A percentile compares a stretch with the other conserved stretches of the same genome.
These are phyloP conservation scores for Drosophila kambysellisi DNA, from an alignment of 2,888 invertebrate genomes.

Conservation along the genomic window DNA sequence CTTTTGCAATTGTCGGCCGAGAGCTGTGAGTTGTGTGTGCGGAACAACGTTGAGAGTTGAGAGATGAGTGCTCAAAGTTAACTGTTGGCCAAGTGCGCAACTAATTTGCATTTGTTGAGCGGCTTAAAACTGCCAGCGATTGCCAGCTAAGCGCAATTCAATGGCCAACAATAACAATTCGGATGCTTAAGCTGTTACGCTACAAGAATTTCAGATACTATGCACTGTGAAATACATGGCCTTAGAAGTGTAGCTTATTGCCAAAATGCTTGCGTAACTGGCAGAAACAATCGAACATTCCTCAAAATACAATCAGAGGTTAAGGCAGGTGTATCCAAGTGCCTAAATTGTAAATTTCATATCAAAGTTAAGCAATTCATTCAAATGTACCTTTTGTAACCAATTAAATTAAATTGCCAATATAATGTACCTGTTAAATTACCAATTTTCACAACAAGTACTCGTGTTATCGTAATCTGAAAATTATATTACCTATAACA, in stretches of 20 bases:
- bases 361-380: not conserved
- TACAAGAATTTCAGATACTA: conserved; percentile 39
- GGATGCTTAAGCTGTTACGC: conserved; percentile 37
- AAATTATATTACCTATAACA: not conserved
- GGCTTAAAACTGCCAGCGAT: conserved; percentile 38
- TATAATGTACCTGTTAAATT: not conserved
- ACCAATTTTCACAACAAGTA: not conserved
- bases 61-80: conserved; percentile 58
- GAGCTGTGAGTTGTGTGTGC: conserved; percentile 14
- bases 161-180: conserved; percentile 44
- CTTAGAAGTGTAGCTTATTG: conserved; percentile 24
- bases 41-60: conserved; percentile 12
- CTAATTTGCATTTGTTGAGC: conserved; percentile 72
- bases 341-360: not conserved
- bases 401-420: not conserved
- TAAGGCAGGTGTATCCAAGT: not conserved
- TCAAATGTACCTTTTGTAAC: not conserved
- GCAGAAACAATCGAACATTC: conserved; percentile 22
- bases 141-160: conserved; percentile 50
- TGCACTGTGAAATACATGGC: conserved; percentile 3
- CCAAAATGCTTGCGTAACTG: conserved; percentile 40
- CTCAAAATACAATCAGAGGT: not conserved
- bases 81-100: conserved; percentile 76
- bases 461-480: not conserved
- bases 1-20: conserved; percentile 54